Evolutionary conservation across 2,888 invertebrate genomes (phyloP).

Genomic region (Timema podura): DNA sequence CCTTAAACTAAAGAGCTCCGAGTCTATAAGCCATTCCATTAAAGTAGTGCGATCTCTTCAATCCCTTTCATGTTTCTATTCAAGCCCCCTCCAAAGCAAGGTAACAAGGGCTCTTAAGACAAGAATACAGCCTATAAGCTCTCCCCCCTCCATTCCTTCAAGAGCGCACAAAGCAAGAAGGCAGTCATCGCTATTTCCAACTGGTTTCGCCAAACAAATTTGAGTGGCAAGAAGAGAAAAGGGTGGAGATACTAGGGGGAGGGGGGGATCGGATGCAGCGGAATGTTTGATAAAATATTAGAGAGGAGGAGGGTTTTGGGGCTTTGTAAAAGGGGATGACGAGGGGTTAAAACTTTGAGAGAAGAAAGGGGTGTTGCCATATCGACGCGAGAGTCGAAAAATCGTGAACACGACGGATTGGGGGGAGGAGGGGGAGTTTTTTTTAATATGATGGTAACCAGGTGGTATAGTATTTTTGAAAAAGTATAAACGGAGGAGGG

Average conservation of each 20-base stretch:
- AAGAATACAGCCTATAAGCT: no score
- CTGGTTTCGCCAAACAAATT: conserved; percentile 15
- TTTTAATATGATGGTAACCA: conserved; percentile 14
- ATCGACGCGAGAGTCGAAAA: conserved; percentile 10
- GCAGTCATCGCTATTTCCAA: no score
- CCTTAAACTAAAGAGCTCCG: no score
- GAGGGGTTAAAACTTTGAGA: no score
- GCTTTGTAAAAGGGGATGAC: no score
- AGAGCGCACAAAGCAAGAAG: no score
- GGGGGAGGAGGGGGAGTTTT: neutral
- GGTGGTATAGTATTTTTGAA: conserved; percentile 7
- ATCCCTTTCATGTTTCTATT: no score
- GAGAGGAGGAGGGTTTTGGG: neutral
- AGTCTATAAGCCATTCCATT: no score
- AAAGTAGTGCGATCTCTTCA: no score
- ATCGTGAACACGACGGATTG: neutral
- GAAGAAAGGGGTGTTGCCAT: neutral
- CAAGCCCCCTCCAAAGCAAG: no score
- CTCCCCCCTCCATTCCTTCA: no score
- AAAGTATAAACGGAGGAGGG: neutral
- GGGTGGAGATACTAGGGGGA: neutral
- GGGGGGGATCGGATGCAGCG: conserved; percentile 15
- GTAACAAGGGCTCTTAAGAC: no score
- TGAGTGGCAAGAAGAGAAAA: conserved; percentile 25
- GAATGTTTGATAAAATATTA: conserved; percentile 23